Base-by-base conservation (phyloP, 2,888 invertebrate genomes). In the Pasiphila rectangulata region DNA sequence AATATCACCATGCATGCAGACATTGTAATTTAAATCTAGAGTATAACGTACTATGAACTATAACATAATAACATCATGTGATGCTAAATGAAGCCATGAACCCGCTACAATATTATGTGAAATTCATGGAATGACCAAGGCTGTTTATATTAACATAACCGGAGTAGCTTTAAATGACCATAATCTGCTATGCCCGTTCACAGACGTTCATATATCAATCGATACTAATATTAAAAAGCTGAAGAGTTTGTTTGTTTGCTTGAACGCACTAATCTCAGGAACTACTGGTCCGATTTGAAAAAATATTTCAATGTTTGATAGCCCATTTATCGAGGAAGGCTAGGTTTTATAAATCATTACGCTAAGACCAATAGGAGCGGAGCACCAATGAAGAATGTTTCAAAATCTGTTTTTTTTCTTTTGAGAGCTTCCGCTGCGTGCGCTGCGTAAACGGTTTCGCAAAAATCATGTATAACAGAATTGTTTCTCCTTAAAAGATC, bases 131-230 rank as follows among this genome's bases (percentile, higher is more conserved):
- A 51, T 54, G 53, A 43, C 41, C 59, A 63, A 61, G 59, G 63
- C 49, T 59, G 43, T 54, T 51, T 34, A 44, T 54, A 62, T 66
- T 62, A 62, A 40, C 60, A 68, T 62, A 69, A 63, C 59, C 58
- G 63, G 60, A 64, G 61, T 50, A 50, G 46, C 59, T 50, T 40
- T 38, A 27, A 53, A 60, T 60, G 34, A 30, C 41, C 53, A 39
- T 41, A 29, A 56, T 57, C 46, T 57, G 45, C 57, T 45, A 49
- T 57, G 49, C 43, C 42, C 42, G 43, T 46, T 57, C 57, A 44
- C 35, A 37, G 38, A 61, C 64, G 61, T 58, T 51, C 38, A 43
- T 36, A n/a, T n/a, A n/a, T n/a, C n/a, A n/a, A n/a, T n/a, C n/a
- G n/a, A 27, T 7, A 4, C 2, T 21, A 21, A 6, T 4, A 21